Percentiles rank a stretch among this genome's conserved stretches.
Conservation (phyloP, 1,140 invertebrate species). For the Tetragonula clypearis region DNA sequence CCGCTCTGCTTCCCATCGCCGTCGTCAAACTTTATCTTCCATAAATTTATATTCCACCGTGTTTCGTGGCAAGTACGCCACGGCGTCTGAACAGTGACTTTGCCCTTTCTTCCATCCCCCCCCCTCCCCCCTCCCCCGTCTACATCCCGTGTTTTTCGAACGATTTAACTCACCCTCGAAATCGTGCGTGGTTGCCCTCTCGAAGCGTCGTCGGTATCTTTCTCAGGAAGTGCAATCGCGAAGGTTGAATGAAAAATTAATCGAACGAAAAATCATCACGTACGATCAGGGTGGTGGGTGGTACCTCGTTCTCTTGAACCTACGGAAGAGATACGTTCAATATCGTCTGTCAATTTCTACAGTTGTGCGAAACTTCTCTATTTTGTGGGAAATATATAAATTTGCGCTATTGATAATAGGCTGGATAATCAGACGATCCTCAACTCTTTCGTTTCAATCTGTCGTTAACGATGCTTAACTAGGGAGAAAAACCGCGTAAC, state of each 20-base stretch:
- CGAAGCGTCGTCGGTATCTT: neutral
- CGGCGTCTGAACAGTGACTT: conserved; percentile 25
- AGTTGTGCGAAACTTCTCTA: no score
- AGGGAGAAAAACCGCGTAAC: conserved; percentile 4
- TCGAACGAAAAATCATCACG: neutral
- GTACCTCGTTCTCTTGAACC: neutral
- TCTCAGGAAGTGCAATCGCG: neutral
- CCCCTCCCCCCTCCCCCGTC: no score
- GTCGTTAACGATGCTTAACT: conserved; percentile 1
- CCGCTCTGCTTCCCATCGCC: conserved; percentile 23
- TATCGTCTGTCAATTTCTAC: no score
- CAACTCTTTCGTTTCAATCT: conserved; percentile 27
- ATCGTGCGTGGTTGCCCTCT: neutral
- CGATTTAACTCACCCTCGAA: conserved; percentile 34
- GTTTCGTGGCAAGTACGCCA: neutral
- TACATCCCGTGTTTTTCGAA: neutral
- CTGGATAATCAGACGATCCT: neutral
- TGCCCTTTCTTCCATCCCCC: neutral
- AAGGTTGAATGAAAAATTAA: neutral
- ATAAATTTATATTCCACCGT: conserved; percentile 50
- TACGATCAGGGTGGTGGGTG: neutral
- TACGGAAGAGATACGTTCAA: neutral
- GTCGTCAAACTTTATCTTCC: conserved; percentile 53
- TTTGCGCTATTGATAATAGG: no score
- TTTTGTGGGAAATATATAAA: no score